phyloP scores from a whole-genome alignment of 2,888 invertebrate species.

The Antheraea yamamai region DNA sequence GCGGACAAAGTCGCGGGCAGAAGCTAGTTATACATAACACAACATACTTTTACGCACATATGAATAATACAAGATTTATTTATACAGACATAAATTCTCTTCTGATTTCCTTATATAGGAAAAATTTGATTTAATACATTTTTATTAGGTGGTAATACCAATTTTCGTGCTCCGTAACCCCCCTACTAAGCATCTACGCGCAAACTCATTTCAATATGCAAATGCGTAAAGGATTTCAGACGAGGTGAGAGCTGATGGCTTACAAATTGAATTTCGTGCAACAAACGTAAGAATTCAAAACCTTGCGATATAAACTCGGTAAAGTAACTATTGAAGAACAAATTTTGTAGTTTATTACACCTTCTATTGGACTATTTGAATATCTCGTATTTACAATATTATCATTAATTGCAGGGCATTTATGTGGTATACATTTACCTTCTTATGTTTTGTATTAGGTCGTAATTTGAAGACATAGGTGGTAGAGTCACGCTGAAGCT shows the following conservation, averaged over 20 bases:
- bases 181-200: slow-evolving; percentile 24
- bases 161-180: slow-evolving; percentile 24
- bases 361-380: slow-evolving; percentile 10
- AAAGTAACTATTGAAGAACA: slow-evolving; percentile 19
- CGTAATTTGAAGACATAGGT: too few species aligned
- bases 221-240: slow-evolving; percentile 43
- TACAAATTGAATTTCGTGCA: slow-evolving; percentile 44
- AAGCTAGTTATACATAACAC: too few species aligned
- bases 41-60: neutral
- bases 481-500: too few species aligned
- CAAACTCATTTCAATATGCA: slow-evolving; percentile 54
- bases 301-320: slow-evolving; percentile 13
- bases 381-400: neutral
- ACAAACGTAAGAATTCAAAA: slow-evolving; percentile 20
- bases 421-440: too few species aligned
- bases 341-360: slow-evolving; percentile 18
- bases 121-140: slow-evolving; percentile 14
- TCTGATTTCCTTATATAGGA: neutral
- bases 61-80: neutral
- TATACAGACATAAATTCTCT: neutral
- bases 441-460: too few species aligned
- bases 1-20: too few species aligned
- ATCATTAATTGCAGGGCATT: neutral
- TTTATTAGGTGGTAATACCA: slow-evolving; percentile 16
- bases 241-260: slow-evolving; percentile 43